Conservation (phyloP, 2,113 vertebrate species). For the Fulmarus glacialis region DNA sequence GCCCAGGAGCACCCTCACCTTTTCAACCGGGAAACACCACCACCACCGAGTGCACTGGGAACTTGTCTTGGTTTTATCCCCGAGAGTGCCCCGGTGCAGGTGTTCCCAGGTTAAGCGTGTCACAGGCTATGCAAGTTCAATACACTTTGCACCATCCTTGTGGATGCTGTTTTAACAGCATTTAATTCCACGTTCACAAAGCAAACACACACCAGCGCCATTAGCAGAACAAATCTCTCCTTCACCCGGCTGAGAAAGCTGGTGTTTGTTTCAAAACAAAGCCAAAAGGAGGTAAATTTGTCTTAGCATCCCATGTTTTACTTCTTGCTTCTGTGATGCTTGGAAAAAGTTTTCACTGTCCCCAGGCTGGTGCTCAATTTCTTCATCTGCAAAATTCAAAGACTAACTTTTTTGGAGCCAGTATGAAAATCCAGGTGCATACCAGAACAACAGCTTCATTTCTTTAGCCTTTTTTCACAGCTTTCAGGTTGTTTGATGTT, state of each 20-base stretch:
- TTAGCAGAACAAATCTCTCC: not conserved
- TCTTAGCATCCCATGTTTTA: not conserved
- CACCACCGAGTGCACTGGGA: not conserved
- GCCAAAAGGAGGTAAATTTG: not conserved
- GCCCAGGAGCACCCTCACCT: not conserved
- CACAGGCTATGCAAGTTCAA: not conserved
- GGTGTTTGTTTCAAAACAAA: not conserved
- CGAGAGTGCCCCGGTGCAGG: rapidly evolving
- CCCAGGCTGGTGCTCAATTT: not conserved
- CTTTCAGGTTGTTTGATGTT: not conserved
- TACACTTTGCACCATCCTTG: not conserved
- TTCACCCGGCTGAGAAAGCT: not conserved
- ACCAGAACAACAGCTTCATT: not conserved
- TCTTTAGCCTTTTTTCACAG: not conserved
- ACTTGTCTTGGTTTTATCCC: not conserved
- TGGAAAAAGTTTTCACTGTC: not conserved
- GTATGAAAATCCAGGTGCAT: not conserved
- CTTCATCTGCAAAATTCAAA: not conserved
- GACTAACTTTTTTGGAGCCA: not conserved
- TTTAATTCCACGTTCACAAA: no score
- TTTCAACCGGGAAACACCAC: not conserved
- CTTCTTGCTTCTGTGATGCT: not conserved
- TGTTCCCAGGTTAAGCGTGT: not conserved
- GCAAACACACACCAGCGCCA: not conserved
- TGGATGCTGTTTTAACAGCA: not conserved